phyloP scores from a whole-genome alignment of 2,113 vertebrate genomes.

The Shinisaurus crocodilurus region DNA sequence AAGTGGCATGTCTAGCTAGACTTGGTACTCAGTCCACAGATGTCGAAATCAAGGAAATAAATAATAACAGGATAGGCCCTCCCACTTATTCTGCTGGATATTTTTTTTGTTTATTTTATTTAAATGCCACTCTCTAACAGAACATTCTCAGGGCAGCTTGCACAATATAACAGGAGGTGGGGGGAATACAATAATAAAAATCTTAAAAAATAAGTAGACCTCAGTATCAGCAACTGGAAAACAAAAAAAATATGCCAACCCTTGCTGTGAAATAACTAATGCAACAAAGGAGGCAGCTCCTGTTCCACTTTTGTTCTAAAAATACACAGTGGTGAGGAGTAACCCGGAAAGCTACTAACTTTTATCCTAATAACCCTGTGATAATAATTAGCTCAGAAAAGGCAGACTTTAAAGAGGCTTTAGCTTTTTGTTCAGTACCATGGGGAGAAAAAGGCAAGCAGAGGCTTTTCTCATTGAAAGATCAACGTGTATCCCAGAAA shows the following conservation, averaged over 20 bases:
- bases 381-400: constrained; percentile 84
- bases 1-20: not conserved
- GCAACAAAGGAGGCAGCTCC: constrained; percentile 33
- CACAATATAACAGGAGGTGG: too few relatives aligned
- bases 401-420: constrained; percentile 79
- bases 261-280: constrained; percentile 16
- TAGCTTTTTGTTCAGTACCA: constrained; percentile 79
- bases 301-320: constrained; percentile 38
- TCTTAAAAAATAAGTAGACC: not conserved
- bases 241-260: not conserved
- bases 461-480: constrained; percentile 80
- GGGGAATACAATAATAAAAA: too few relatives aligned
- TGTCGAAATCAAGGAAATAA: not conserved
- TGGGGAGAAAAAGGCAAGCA: constrained; percentile 74
- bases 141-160: too few relatives aligned
- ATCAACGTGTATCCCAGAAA: constrained; percentile 83
- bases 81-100: not conserved
- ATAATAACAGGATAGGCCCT: not conserved
- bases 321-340: constrained; percentile 38
- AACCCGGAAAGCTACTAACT: constrained; percentile 61
- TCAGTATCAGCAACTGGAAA: not conserved
- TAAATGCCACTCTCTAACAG: too few relatives aligned
- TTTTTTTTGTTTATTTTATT: too few relatives aligned
- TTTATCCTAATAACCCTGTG: constrained; percentile 72
- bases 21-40: not conserved